Evolutionary conservation across 1,140 invertebrate species (phyloP), one percentile per base, ranked within the genome.

Genomic region (Ips nitidus): DNA sequence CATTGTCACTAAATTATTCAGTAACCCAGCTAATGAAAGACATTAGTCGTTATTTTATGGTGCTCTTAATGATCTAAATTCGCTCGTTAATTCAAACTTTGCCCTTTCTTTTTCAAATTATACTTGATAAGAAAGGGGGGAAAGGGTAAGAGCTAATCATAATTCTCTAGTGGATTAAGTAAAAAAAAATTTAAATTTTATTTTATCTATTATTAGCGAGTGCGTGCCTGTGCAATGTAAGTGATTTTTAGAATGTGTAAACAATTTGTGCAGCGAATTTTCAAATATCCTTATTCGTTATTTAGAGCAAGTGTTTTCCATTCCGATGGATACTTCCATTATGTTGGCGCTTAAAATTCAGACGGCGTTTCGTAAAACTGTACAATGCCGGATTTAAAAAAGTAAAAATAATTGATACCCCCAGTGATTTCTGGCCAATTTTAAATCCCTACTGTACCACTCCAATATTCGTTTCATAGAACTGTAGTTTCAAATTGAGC

Each of bases 321-420:
- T 67, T 67, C 66, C 56, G 52, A 67, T 60, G 56, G 56, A 67
- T 59, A 67, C 60, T 67, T 60, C 57, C 66, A 67, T 67, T 67
- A 67, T 60, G 59, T 67, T 52, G 52, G n/a, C 47, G 56, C 39
- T 67, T 67, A 60, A 53, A 47, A 67, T 67, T 67, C 66, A 59
- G 41, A 36, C 55, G 8, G 57, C 43, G 36, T 36, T 52, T 39
- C 36, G 52, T 22, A 4, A 64, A 64, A 55, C 52, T 55, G 62
- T 43, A 56, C 62, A 39, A 43, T 41, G 36, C 52, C 4, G 40
- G 41, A 55, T 64, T 53, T 43, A 53, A 64, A 64, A 56, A 53
- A 5, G 40, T 7, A 41, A 41, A 52, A 52, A 58, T 8, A 58
- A 8, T 41, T 58, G 56, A 41, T 52, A 4, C 37, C n/a, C 22